These are phyloP conservation scores for Spatulosminthurus flaviceps DNA, from an alignment of 2,888 invertebrate genomes.

Conservation along the genomic window DNA sequence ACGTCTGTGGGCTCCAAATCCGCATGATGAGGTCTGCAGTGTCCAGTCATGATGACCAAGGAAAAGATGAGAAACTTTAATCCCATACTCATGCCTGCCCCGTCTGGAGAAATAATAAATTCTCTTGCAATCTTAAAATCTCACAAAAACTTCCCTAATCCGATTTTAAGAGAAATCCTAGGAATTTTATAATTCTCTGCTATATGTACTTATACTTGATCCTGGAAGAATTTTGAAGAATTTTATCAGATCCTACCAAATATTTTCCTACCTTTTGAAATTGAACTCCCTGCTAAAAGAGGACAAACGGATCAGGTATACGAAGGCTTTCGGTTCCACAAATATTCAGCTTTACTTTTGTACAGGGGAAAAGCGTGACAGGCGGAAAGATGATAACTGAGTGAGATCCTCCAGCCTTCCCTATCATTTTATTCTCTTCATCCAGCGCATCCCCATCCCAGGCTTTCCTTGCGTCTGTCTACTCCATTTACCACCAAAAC, in stretches of 20 bases:
- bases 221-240: not conserved
- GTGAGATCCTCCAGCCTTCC: not conserved
- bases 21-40: slow-evolving; percentile 29
- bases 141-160: not conserved
- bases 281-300: not conserved
- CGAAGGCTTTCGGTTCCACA: not conserved
- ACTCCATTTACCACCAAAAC: too few species aligned
- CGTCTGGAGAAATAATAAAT: not conserved
- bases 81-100: slow-evolving; percentile 7
- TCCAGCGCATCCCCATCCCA: not conserved
- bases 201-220: not conserved
- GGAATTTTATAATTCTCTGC: not conserved
- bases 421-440: slow-evolving; percentile 15
- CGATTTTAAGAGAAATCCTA: not conserved
- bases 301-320: not conserved
- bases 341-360: not conserved
- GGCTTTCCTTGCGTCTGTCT: too few species aligned
- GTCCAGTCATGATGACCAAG: slow-evolving; percentile 22
- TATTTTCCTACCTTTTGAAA: not conserved
- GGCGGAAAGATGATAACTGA: slow-evolving; percentile 11
- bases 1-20: slow-evolving; percentile 63
- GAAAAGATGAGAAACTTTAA: slow-evolving; percentile 16
- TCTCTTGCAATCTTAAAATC: not conserved
- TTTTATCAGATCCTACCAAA: too few species aligned
- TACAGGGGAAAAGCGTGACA: slow-evolving; percentile 18